phyloP scores from a whole-genome alignment of 1,140 invertebrate species.

The Calycopis cecrops region DNA sequence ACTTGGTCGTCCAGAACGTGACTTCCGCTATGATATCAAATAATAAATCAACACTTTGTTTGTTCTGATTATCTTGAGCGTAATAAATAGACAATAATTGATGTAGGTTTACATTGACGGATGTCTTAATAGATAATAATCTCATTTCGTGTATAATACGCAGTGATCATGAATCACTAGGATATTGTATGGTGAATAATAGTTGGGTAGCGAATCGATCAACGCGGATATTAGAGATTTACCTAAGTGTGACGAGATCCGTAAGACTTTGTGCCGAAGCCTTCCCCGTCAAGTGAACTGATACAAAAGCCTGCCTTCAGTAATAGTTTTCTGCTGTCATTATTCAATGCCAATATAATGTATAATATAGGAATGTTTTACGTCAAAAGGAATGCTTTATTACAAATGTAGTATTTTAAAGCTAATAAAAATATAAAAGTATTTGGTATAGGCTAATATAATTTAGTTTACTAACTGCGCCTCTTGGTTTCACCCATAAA shows the following conservation, averaged over 20 bases:
- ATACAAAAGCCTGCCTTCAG: slow-evolving; percentile 40
- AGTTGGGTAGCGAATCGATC: slow-evolving; percentile 37
- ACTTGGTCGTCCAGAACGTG: too few species aligned
- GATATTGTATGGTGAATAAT: neutral
- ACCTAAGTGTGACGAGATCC: slow-evolving; percentile 56
- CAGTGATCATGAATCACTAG: slow-evolving; percentile 1
- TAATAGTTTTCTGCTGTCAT: slow-evolving; percentile 41
- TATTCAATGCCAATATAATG: slow-evolving; percentile 14
- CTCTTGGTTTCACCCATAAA: too few species aligned
- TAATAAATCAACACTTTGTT: too few species aligned
- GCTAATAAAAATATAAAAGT: too few species aligned
- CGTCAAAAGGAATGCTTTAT: too few species aligned
- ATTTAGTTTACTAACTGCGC: too few species aligned
- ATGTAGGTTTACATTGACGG: neutral
- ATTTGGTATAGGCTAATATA: too few species aligned
- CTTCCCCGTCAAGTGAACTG: slow-evolving; percentile 34
- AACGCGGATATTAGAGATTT: slow-evolving; percentile 60
- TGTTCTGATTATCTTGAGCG: too few species aligned
- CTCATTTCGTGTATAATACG: neutral
- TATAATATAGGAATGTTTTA: neutral
- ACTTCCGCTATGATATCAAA: too few species aligned
- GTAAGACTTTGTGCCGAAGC: slow-evolving; percentile 45
- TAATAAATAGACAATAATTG: too few species aligned
- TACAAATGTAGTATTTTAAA: too few species aligned
- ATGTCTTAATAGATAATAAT: slow-evolving; percentile 1